Base-by-base conservation (phyloP, 1,140 invertebrate genomes). In the Apis laboriosa region DNA sequence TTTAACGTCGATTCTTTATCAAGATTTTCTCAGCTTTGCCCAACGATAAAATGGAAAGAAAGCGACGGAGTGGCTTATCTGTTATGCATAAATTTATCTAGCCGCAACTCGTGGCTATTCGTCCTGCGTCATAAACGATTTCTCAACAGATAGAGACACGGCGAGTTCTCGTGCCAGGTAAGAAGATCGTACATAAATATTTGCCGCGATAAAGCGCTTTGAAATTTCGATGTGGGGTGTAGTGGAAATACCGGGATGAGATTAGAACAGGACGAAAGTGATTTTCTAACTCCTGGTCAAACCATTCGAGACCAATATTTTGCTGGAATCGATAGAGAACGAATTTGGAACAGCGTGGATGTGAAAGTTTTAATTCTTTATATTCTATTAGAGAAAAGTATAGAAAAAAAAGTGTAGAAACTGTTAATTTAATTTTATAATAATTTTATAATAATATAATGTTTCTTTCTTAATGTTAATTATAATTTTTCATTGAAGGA, bases 41-140 rank as follows among this genome's bases (percentile, higher is more conserved):
- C 84, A 79, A 84, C 86, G 91, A 92, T 92, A 92, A 92, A 90
- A 13, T 24, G 84, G 61, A 74, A 90, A 89, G 86, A 91, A 89
- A 28, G 56, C 67, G 88, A 34, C 87, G 90, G 84, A 88, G 84
- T 83, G 28, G 8, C 55, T 91, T 91, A 92, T 91, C 90, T 89
- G 81, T 74, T 84, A 71, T 66, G 83, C 79, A 82, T 76, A 83
- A 88, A 90, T 90, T 90, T 90, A 89, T 90, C 78, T 84, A 17
- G 34, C 15, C 21, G 2, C 72, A 49, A 19, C 56, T 60, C 72
- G 68, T 74, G 77, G 53, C 77, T 74, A 61, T 53, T 67, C 71
- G 21, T 80, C 72, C 17, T 53, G 34, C n/a, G 34, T n/a, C 61
- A 76, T 80, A 60, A 64, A 55, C 67, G 64, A 76, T 67, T 64